phyloP scores from a whole-genome alignment of 2,888 invertebrate genomes.

The Conchocele bisecta region DNA sequence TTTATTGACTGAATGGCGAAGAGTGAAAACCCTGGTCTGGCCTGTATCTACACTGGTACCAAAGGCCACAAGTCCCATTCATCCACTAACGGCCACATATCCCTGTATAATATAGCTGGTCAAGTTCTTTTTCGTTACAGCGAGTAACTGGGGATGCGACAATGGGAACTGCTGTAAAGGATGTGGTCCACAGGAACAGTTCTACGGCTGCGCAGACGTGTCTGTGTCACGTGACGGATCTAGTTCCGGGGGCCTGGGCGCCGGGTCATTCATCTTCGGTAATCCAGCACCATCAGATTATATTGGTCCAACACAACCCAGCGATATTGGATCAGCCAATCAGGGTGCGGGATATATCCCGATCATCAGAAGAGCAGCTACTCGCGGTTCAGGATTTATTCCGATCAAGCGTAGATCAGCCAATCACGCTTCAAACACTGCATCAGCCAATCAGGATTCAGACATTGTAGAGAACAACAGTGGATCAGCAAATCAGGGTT shows the following conservation, averaged over 20 bases:
- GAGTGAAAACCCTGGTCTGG: too few relatives aligned
- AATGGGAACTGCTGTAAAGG: slow-evolving; percentile 56
- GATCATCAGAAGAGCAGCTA: not conserved
- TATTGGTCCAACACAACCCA: too few relatives aligned
- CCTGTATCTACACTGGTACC: too few relatives aligned
- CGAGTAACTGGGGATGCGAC: slow-evolving; percentile 59
- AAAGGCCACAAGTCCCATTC: too few relatives aligned
- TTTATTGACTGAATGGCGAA: too few relatives aligned
- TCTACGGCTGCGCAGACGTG: slow-evolving; percentile 52
- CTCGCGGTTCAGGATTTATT: not conserved
- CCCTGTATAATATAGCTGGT: too few relatives aligned
- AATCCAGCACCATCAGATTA: too few relatives aligned
- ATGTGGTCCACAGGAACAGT: slow-evolving; percentile 63
- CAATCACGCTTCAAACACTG: not conserved
- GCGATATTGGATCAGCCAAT: not conserved
- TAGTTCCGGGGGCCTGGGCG: not conserved
- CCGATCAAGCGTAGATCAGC: not conserved
- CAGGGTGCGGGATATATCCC: slow-evolving; percentile 26
- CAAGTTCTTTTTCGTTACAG: slow-evolving; percentile 41
- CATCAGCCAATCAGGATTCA: too few relatives aligned
- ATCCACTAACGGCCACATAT: too few relatives aligned
- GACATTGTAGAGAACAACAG: too few relatives aligned
- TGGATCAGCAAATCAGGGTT: too few relatives aligned
- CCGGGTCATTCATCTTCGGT: not conserved
- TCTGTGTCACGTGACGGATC: slow-evolving; percentile 26